A percentile compares a stretch with the other conserved stretches of the same genome.
Conservation (phyloP, 2,113 vertebrate species). For the Austrofundulus limnaeus region DNA sequence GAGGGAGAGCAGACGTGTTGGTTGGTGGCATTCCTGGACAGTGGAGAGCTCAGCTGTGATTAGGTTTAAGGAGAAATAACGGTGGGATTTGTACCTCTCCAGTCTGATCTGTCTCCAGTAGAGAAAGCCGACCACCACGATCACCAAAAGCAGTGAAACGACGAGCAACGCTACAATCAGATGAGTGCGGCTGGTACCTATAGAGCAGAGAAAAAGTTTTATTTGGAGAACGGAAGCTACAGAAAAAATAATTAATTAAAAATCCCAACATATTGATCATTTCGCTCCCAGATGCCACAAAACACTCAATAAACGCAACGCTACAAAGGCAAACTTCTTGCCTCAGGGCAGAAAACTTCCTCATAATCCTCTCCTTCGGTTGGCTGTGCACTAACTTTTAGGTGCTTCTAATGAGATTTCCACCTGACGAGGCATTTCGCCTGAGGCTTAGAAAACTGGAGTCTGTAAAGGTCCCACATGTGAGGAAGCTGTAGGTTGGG, state of each 20-base stretch:
- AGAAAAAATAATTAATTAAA: conserved; percentile 6
- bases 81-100: conserved; percentile 53
- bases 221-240: conserved; percentile 4
- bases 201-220: conserved; percentile 11
- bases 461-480: conserved; percentile 7
- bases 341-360: conserved; percentile 17
- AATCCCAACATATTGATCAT: conserved; percentile 20
- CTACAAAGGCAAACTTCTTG: conserved; percentile 20
- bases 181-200: conserved; percentile 8
- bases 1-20: conserved; percentile 8
- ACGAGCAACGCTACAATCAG: conserved; percentile 31
- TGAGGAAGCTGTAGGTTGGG: conserved; percentile 18
- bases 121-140: conserved; percentile 35
- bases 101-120: conserved; percentile 47
- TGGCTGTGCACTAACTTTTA: neutral
- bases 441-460: conserved; percentile 15
- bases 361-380: conserved; percentile 3
- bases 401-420: conserved; percentile 24
- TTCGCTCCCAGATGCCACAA: conserved; percentile 5
- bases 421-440: conserved; percentile 19
- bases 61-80: neutral
- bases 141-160: conserved; percentile 41
- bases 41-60: neutral
- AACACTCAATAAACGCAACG: conserved; percentile 22
- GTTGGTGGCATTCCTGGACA: conserved; percentile 4